Evolutionary conservation across 2,888 invertebrate species (phyloP).

Genomic region (Mayetiola destructor): DNA sequence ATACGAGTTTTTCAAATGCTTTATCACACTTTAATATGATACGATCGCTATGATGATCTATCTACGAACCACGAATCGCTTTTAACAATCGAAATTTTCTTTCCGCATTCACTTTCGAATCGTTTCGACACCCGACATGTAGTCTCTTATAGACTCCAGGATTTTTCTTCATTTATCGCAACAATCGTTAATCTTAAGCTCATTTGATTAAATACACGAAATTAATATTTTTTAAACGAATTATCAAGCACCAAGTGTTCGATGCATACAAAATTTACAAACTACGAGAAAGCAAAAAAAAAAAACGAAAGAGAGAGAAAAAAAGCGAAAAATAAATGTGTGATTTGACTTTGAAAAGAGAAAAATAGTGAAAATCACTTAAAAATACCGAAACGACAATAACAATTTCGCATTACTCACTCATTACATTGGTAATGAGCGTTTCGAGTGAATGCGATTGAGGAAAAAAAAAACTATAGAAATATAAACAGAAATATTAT

Average conservation of each 20-base stretch:
- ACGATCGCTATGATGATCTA: too few relatives aligned
- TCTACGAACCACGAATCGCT: background rate
- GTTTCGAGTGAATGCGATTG: background rate
- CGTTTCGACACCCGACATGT: constrained; percentile 5
- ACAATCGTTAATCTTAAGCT: too few relatives aligned
- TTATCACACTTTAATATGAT: too few relatives aligned
- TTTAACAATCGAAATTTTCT: background rate
- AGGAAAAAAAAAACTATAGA: background rate
- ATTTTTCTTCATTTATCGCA: too few relatives aligned
- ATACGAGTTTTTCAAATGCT: too few relatives aligned
- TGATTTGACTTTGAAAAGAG: background rate
- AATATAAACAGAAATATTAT: background rate
- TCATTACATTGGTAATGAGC: too few relatives aligned
- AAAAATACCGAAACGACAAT: too few relatives aligned
- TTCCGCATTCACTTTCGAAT: background rate
- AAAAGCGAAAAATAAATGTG: too few relatives aligned
- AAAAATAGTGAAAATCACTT: constrained; percentile 1
- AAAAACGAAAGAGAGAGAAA: background rate
- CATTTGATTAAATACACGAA: background rate
- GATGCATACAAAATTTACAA: background rate
- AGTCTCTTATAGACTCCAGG: background rate
- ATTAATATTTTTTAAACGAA: background rate
- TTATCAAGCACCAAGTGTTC: background rate
- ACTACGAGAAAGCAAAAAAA: background rate
- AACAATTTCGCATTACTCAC: too few relatives aligned